Conservation (phyloP, 2,888 invertebrate species). For the Drosophila mulleri region DNA sequence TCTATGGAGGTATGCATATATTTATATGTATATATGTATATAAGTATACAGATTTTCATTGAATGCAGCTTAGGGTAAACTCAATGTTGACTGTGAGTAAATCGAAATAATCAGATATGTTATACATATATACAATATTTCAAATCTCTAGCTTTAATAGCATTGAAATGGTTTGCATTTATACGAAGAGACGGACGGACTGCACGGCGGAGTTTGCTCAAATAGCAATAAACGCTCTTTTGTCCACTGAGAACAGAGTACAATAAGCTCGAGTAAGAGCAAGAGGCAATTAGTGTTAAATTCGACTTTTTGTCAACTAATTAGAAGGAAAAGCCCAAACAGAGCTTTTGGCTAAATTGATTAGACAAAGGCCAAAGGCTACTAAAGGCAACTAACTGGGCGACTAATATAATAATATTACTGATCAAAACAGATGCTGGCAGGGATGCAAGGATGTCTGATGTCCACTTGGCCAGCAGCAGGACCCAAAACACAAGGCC, state of each 20-base stretch:
- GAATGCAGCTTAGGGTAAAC: too few relatives aligned
- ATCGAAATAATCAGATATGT: too few relatives aligned
- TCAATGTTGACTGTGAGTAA: too few relatives aligned
- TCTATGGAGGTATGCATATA: not conserved
- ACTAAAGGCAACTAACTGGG: conserved; percentile 54
- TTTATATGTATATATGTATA: not conserved
- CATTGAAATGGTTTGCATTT: too few relatives aligned
- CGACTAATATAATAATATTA: conserved; percentile 46
- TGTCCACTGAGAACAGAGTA: too few relatives aligned
- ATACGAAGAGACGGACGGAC: too few relatives aligned
- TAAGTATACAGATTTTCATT: too few relatives aligned
- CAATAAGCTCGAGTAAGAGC: not conserved
- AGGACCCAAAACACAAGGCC: conserved; percentile 43
- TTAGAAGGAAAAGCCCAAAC: conserved; percentile 48
- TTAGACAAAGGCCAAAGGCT: conserved; percentile 55
- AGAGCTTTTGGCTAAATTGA: conserved; percentile 46
- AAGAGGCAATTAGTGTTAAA: conserved; percentile 56
- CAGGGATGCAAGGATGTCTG: conserved; percentile 4
- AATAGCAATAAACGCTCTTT: too few relatives aligned
- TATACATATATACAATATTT: too few relatives aligned
- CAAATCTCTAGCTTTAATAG: too few relatives aligned
- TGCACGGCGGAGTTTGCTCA: too few relatives aligned
- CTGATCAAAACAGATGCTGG: conserved; percentile 40
- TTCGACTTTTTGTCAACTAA: conserved; percentile 65
- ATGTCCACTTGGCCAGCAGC: conserved; percentile 22